Evolutionary conservation across 2,888 invertebrate species (phyloP), one percentile per base, ranked within the genome.

Genomic region (Neelides folsomi): DNA sequence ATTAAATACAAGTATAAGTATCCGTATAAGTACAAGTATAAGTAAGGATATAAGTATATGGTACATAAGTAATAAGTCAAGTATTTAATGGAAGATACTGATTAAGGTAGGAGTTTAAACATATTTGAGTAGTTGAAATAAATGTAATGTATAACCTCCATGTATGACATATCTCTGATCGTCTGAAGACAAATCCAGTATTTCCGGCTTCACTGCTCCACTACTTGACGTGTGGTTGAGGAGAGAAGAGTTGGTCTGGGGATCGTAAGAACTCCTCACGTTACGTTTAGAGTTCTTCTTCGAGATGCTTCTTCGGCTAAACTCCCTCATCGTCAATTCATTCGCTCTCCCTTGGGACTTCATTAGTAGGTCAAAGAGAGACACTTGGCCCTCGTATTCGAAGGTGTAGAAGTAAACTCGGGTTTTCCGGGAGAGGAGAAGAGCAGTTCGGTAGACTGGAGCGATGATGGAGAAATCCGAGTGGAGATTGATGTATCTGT

Each of bases 391-490:
- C 51, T 58, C 56, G 46, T 60, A 58, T 15, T 60, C 60, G 49
- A 60, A 60, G 10, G 52, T 52, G 49, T 60, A 60, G 38, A 60
- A 60, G 40, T 56, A 60, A 1, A 57, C 56, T 13, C 46, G 41
- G 1, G 54, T 55, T 27, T 36, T 49, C 19, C 50, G 52, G n/a
- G 60, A 56, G 10, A 60, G 47, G 15, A 45, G 44, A 47, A 53
- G 38, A 5, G 60, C 60, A 1, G 60, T 58, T 36, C 49, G 47
- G 16, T 56, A 58, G 1, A 58, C 60, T 2, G 60, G 60, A 20
- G 58, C 53, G 2, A 58, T 55, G 10, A 60, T 56, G 19, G 54
- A 54, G 37, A 60, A 58, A 45, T 60, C 60, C 1, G 60, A 60
- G 38, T 60, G 58, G 18, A 60, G 42, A 9, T 49, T 55, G 15